Conservation (phyloP, 2,113 vertebrate genomes). For the Jaculus jaculus region DNA sequence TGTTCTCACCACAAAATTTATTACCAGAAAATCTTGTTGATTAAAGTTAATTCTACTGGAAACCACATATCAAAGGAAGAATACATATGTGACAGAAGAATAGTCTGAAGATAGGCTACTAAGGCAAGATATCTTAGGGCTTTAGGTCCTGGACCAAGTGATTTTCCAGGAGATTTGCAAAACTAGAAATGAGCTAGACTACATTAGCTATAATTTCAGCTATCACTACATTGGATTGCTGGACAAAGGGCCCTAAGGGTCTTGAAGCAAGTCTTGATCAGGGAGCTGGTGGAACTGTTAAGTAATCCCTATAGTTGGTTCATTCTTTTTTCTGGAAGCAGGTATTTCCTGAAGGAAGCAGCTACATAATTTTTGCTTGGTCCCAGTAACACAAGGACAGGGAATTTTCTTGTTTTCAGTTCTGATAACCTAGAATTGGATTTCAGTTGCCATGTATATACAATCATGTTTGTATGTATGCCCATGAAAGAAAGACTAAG, state of each 20-base stretch:
- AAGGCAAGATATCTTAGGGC: background rate
- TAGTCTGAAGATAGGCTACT: background rate
- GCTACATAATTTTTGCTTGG: conserved; percentile 56
- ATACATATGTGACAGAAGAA: background rate
- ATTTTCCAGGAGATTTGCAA: background rate
- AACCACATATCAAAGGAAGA: background rate
- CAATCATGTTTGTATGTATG: background rate
- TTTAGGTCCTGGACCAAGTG: background rate
- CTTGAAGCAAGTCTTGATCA: conserved; percentile 62
- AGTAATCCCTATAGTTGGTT: conserved; percentile 34
- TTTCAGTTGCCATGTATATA: background rate
- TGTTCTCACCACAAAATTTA: background rate
- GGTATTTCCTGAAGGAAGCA: conserved; percentile 60
- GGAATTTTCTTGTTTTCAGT: conserved; percentile 42
- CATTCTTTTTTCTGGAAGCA: conserved; percentile 61
- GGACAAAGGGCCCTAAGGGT: background rate
- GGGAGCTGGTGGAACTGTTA: conserved; percentile 31
- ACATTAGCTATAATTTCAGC: background rate
- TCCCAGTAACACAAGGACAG: conserved; percentile 32
- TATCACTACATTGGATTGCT: background rate
- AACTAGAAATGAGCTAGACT: conserved; percentile 3
- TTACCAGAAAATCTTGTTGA: background rate
- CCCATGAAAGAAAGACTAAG: background rate
- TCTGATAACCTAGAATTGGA: background rate
- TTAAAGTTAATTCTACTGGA: background rate